phyloP scores from a whole-genome alignment of 2,113 vertebrate species.

The Apus apus region DNA sequence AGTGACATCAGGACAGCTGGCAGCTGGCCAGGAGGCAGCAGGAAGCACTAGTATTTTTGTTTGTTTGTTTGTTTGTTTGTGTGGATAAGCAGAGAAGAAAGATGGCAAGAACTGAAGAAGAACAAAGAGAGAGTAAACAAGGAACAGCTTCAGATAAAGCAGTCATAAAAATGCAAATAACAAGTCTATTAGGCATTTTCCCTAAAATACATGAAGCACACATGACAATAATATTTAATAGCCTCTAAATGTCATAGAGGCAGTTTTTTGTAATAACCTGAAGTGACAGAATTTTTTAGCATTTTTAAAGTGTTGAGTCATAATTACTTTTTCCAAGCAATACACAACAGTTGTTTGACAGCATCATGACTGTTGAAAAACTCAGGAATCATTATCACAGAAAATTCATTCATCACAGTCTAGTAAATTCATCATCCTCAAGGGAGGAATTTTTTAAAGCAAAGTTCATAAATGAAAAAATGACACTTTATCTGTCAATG shows the following conservation, averaged over 20 bases:
- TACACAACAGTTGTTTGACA: not conserved
- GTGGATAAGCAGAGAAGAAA: not conserved
- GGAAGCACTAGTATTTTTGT: not conserved
- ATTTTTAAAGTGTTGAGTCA: not conserved
- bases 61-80: not conserved
- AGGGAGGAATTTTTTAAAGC: not conserved
- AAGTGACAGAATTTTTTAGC: fast-evolving
- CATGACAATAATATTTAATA: not conserved
- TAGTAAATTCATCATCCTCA: not conserved
- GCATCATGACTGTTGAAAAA: not conserved
- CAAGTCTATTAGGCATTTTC: not conserved
- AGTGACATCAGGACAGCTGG: constrained; percentile 20
- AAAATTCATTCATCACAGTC: too few species aligned
- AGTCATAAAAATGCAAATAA: not conserved
- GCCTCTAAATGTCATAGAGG: not conserved
- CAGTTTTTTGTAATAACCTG: not conserved
- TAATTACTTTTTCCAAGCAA: not conserved
- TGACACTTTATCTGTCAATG: not conserved
- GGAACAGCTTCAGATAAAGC: not conserved
- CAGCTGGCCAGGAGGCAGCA: not conserved
- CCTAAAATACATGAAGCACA: not conserved
- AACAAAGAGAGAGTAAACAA: not conserved
- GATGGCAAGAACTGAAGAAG: not conserved
- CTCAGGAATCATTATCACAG: not conserved
- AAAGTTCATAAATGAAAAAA: not conserved